These are phyloP conservation scores for Sebastolobus altivelis DNA, from an alignment of 2,797 vertebrate species.

Conservation along the genomic window DNA sequence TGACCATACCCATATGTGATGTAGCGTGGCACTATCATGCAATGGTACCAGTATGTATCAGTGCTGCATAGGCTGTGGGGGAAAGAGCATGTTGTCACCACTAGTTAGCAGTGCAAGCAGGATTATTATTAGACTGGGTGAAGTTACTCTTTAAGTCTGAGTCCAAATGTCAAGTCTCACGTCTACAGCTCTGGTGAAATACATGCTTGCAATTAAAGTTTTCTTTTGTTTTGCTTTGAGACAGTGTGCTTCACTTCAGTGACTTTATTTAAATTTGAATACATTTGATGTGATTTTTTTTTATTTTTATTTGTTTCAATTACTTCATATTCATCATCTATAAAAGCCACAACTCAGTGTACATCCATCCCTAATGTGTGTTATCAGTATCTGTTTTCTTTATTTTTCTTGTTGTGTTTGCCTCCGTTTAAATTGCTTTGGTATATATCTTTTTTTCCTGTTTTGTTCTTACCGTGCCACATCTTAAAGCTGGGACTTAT, in stretches of 20 bases:
- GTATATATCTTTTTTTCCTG: not conserved
- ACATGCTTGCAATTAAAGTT: not conserved
- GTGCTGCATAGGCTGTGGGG: not conserved
- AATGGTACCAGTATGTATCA: not conserved
- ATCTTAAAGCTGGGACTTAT: constrained; percentile 43
- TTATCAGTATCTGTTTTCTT: not conserved
- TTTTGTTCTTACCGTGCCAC: constrained; percentile 17
- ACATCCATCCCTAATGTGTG: not conserved
- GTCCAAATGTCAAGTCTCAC: not conserved
- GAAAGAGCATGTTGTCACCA: not conserved
- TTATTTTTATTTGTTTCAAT: not conserved
- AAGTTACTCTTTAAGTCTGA: not conserved
- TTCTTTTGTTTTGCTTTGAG: not conserved
- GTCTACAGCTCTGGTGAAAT: not conserved
- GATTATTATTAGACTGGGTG: not conserved
- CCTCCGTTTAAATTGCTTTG: constrained; percentile 2
- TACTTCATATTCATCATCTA: not conserved
- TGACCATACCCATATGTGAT: not conserved
- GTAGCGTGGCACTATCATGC: not conserved
- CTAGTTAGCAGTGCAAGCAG: not conserved
- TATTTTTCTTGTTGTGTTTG: not conserved
- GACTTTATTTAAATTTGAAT: not conserved
- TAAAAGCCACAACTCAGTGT: not conserved
- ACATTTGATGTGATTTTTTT: not conserved
- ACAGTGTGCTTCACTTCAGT: not conserved